phyloP scores from a whole-genome alignment of 2,888 invertebrate genomes.

The Cataglyphis cursor region DNA sequence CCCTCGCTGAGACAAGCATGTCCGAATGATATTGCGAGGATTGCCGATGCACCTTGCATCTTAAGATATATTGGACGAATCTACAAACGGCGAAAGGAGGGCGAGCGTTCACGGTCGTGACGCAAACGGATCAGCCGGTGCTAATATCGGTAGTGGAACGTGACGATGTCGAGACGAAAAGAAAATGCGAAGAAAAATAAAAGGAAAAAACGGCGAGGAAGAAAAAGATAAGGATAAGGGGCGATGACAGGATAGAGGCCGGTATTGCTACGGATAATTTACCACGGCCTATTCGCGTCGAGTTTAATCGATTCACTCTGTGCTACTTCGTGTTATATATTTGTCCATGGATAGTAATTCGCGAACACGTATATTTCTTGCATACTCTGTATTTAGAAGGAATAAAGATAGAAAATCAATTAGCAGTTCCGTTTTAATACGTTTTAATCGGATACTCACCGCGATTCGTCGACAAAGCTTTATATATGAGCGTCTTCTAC shows the following conservation, averaged over 20 bases:
- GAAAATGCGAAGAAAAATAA: slow-evolving; percentile 51
- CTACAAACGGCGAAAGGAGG: slow-evolving; percentile 67
- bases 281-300: slow-evolving; percentile 37
- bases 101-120: slow-evolving; percentile 73
- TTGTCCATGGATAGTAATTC: slow-evolving; percentile 13
- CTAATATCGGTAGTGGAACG: slow-evolving; percentile 77
- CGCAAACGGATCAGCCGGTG: slow-evolving; percentile 73
- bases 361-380: slow-evolving; percentile 4
- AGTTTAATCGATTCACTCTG: slow-evolving; percentile 51
- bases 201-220: slow-evolving; percentile 24
- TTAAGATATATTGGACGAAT: slow-evolving; percentile 25
- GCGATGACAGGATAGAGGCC: slow-evolving; percentile 10
- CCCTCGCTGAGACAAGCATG: not conserved
- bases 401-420: slow-evolving; percentile 28
- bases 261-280: slow-evolving; percentile 56
- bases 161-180: slow-evolving; percentile 68
- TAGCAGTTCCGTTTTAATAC: slow-evolving; percentile 18
- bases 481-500: not conserved
- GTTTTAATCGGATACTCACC: slow-evolving; percentile 10
- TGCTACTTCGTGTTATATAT: slow-evolving; percentile 36
- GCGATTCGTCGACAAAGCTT: not conserved
- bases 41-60: not conserved
- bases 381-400: not conserved
- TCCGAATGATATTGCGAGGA: not conserved
- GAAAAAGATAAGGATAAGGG: slow-evolving; percentile 25